phyloP scores from a whole-genome alignment of 2,113 vertebrate genomes.

The Cochlearius cochlearius region DNA sequence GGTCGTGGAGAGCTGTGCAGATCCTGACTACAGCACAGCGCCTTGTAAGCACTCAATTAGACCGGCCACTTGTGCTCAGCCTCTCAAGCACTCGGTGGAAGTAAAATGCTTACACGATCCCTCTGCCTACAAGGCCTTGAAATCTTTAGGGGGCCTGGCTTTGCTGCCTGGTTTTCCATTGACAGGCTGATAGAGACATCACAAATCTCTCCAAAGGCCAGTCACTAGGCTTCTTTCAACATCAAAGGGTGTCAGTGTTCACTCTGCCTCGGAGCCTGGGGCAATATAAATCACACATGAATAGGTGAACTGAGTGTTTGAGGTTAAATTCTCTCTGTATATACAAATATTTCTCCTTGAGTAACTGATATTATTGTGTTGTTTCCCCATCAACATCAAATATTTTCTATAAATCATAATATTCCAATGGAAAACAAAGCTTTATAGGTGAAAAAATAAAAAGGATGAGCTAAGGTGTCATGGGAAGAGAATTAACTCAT shows the following conservation, averaged over 20 bases:
- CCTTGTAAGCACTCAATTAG: neutral
- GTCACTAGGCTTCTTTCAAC: constrained; percentile 50
- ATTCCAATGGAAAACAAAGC: neutral
- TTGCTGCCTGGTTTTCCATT: constrained; percentile 46
- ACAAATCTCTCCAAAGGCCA: constrained; percentile 64
- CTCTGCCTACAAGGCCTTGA: neutral
- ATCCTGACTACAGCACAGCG: neutral
- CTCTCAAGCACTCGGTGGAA: neutral
- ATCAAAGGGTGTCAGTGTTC: constrained; percentile 57
- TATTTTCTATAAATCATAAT: neutral
- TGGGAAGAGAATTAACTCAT: neutral
- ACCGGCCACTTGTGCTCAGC: rapidly evolving
- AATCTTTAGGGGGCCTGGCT: constrained; percentile 29
- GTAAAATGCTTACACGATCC: neutral
- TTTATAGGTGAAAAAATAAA: neutral
- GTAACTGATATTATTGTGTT: neutral
- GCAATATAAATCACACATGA: constrained; percentile 33
- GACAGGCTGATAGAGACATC: constrained; percentile 63
- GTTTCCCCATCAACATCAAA: constrained; percentile 12
- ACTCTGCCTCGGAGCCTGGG: constrained; percentile 37
- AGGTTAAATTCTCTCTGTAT: constrained; percentile 46
- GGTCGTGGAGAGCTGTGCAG: neutral
- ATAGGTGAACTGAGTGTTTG: constrained; percentile 36
- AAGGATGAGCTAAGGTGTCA: neutral
- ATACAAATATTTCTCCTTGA: constrained; percentile 53